Conservation (phyloP, 2,797 vertebrate genomes). For the Microhierax caerulescens region DNA sequence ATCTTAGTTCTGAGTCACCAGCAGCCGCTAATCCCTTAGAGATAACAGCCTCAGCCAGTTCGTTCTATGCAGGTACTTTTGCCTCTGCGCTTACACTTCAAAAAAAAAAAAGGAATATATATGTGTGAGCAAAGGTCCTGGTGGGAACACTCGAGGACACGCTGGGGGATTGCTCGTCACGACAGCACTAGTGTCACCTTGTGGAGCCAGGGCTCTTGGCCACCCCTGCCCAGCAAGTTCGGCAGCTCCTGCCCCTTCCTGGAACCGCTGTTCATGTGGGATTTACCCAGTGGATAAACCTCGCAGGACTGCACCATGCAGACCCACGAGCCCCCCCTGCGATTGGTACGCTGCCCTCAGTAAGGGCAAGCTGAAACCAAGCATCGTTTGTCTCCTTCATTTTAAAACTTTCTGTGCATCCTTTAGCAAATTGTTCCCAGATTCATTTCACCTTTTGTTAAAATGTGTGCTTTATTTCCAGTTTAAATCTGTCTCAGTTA, state of each 20-base stretch:
- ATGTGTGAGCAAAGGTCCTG: not conserved
- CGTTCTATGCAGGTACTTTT: not conserved
- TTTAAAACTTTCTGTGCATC: rapidly evolving
- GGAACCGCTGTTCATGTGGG: rapidly evolving
- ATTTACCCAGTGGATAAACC: rapidly evolving
- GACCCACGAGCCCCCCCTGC: rapidly evolving
- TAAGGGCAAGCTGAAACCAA: not conserved
- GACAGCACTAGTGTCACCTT: not conserved
- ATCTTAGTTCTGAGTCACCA: slow-evolving; percentile 39
- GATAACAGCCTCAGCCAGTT: not conserved
- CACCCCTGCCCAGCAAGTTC: rapidly evolving
- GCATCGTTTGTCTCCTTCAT: not conserved
- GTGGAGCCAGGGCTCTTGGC: not conserved
- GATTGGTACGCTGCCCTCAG: not conserved
- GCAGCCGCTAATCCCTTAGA: not conserved
- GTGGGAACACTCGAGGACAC: not conserved
- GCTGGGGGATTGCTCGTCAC: rapidly evolving
- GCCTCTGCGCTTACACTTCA: not conserved
- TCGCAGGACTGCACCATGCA: rapidly evolving
- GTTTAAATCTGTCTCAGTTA: not conserved
- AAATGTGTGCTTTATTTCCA: not conserved
- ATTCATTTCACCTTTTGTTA: not conserved
- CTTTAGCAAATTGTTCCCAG: not conserved
- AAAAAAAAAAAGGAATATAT: not conserved
- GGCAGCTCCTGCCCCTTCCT: not conserved